These are phyloP conservation scores for Propithecus deckenii DNA, from an alignment of 2,797 vertebrate species.

Conservation along the genomic window DNA sequence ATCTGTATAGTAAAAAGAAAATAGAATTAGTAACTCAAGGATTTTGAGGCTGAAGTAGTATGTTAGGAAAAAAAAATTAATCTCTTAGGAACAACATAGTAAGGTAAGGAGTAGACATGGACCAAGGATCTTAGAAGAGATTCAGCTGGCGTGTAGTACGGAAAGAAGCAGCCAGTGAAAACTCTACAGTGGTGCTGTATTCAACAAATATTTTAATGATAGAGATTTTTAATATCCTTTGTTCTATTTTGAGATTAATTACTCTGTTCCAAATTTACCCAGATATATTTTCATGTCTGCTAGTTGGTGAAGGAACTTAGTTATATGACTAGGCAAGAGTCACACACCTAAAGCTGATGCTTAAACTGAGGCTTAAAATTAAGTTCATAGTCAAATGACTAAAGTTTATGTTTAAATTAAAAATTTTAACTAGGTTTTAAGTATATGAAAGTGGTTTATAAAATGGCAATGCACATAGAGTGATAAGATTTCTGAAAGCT, in stretches of 20 bases:
- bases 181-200: accelerated
- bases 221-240: not conserved
- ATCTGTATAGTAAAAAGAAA: not conserved
- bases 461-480: not conserved
- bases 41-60: not conserved
- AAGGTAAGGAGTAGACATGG: accelerated
- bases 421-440: not conserved
- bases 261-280: not conserved
- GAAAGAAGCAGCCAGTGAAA: not conserved
- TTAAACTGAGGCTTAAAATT: not conserved
- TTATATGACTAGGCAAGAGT: not conserved
- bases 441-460: not conserved
- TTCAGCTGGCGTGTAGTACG: accelerated
- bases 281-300: not conserved
- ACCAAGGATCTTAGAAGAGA: not conserved
- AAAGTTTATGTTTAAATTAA: not conserved
- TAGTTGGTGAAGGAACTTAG: not conserved
- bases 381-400: not conserved
- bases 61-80: not conserved
- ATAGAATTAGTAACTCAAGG: not conserved
- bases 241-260: not conserved
- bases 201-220: not conserved
- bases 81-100: not conserved
- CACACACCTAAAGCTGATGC: not conserved
- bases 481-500: not conserved